phyloP scores from a whole-genome alignment of 2,888 invertebrate species.

The Nematopogon swammerdamellus region DNA sequence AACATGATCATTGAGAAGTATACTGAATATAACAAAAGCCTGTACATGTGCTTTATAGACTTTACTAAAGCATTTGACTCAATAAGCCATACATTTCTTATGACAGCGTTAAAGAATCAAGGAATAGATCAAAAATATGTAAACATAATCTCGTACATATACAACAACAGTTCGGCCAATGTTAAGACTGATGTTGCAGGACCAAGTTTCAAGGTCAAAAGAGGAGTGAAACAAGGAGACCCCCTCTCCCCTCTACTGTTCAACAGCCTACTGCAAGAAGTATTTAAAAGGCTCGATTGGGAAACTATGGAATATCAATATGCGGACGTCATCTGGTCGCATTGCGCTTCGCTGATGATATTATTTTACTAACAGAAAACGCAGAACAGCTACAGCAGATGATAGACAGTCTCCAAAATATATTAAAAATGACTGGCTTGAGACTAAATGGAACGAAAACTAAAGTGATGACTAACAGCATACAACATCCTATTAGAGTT shows the following conservation, averaged over 20 bases:
- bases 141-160: background rate
- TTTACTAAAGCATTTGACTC: background rate
- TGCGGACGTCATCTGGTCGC: background rate
- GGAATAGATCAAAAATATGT: background rate
- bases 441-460: no score
- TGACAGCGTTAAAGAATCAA: background rate
- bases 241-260: background rate
- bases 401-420: background rate
- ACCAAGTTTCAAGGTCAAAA: background rate
- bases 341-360: background rate
- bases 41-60: slow-evolving; percentile 1
- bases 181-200: background rate
- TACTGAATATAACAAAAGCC: slow-evolving; percentile 1
- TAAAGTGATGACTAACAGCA: no score
- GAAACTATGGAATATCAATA: background rate
- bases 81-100: background rate
- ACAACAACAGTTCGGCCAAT: background rate
- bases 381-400: background rate
- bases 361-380: background rate
- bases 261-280: background rate
- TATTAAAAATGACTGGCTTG: background rate
- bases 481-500: no score
- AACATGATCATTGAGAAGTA: slow-evolving; percentile 3
- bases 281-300: background rate
- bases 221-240: background rate